Base-by-base conservation (phyloP, 2,797 vertebrate genomes). In the Chelon labrosus region DNA sequence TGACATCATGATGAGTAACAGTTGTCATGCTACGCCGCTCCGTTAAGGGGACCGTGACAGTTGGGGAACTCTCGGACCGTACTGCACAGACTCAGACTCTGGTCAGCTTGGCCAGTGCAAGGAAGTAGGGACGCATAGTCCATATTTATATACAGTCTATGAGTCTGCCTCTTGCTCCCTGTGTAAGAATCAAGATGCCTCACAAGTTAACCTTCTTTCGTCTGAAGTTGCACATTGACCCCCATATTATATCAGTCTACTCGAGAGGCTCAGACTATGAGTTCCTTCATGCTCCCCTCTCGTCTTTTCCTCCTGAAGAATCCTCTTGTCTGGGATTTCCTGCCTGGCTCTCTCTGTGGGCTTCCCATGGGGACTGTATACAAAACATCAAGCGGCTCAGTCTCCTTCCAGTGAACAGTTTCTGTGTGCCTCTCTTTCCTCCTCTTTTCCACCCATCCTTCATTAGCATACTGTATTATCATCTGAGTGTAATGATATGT, bases 401-500 rank as follows among this genome's bases (percentile, higher is more conserved):
- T 74, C 50, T 65, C 41, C 84, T 81, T 72, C 60, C 79, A 65
- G 12, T 10, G n/a, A 64, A 27, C 27, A 0, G 65, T 78, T 71
- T 76, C 66, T 44, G 0, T 35, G 17, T 52, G n/a, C 55, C 62
- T 68, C 61, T 42, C 55, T 60, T 66, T 31, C 46, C 9, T 22
- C 50, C 37, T 41, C 17, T n/a, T 72, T 65, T 60, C 55, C 59
- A 39, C 60, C 77, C 68, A 62, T 62, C 57, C 68, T 74, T 67
- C 71, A 62, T 63, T 70, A 74, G 39, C 58, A 60, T 70, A 64
- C 77, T 65, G 75, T 75, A 75, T 80, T 77, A 78, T 88, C 75
- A n/a, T 81, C 79, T 50, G 62, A 57, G 66, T 79, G 65, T 91
- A 92, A 91, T 91, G 73, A 87, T 88, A 88, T 86, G 84, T 88